These are phyloP conservation scores for Sesia bembeciformis DNA, from an alignment of 2,888 invertebrate genomes.

Conservation along the genomic window DNA sequence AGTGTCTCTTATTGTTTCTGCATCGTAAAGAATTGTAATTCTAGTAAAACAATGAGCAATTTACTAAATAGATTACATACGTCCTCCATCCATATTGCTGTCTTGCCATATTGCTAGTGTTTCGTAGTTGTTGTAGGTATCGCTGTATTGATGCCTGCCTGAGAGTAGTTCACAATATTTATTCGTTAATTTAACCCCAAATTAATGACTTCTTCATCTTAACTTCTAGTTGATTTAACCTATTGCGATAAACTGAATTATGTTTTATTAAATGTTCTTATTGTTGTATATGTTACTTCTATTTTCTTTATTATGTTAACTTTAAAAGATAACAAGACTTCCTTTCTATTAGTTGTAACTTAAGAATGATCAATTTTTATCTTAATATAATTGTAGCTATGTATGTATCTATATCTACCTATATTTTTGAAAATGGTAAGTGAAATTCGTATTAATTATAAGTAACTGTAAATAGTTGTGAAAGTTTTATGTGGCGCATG, in stretches of 20 bases:
- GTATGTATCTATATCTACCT: slow-evolving; percentile 69
- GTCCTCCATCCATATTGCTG: slow-evolving; percentile 69
- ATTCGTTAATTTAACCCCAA: neutral
- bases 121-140: slow-evolving; percentile 53
- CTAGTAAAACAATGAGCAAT: slow-evolving; percentile 69
- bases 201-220: neutral
- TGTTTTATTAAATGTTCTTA: slow-evolving; percentile 6
- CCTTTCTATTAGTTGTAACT: slow-evolving; percentile 44
- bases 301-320: slow-evolving; percentile 14
- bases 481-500: slow-evolving; percentile 71
- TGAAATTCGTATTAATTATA: slow-evolving; percentile 56
- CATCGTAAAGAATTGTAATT: slow-evolving; percentile 65
- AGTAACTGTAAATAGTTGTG: slow-evolving; percentile 69
- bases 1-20: slow-evolving; percentile 66
- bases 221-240: no score
- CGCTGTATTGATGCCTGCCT: slow-evolving; percentile 11
- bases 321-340: slow-evolving; percentile 36
- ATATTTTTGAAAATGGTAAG: slow-evolving; percentile 67
- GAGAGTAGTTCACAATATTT: neutral
- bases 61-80: slow-evolving; percentile 68
- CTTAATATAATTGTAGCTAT: slow-evolving; percentile 59
- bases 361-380: slow-evolving; percentile 52
- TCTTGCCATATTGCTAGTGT: slow-evolving; percentile 71
- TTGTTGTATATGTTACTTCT: slow-evolving; percentile 2
- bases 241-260: no score